phyloP scores from a whole-genome alignment of 2,113 vertebrate species.

The Ammodytes marinus region DNA sequence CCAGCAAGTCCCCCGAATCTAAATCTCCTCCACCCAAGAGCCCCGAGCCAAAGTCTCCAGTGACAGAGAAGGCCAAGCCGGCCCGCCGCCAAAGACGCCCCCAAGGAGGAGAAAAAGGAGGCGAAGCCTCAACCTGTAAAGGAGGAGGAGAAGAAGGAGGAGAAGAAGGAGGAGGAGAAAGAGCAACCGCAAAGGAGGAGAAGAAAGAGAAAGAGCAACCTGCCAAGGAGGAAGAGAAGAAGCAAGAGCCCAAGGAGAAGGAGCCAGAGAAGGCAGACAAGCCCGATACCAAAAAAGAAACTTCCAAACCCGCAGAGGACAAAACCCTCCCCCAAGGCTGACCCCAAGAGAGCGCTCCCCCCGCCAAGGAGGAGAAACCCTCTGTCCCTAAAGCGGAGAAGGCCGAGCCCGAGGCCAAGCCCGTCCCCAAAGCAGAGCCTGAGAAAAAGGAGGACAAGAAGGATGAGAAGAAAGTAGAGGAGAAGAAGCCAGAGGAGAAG shows the following conservation, averaged over 20 bases:
- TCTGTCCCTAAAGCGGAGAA: constrained; percentile 76
- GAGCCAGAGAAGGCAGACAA: constrained; percentile 75
- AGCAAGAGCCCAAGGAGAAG: constrained; percentile 67
- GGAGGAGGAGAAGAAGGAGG: constrained; percentile 69
- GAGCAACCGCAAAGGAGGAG: constrained; percentile 64
- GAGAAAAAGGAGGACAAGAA: constrained; percentile 68
- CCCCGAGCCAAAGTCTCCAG: constrained; percentile 79
- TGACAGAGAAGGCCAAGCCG: constrained; percentile 65
- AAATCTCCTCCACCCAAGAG: constrained; percentile 73
- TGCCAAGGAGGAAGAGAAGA: constrained; percentile 68
- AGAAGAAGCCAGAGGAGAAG: constrained; percentile 77
- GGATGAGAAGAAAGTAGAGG: constrained; percentile 55
- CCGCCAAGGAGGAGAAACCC: constrained; percentile 74
- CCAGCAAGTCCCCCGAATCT: constrained; percentile 65
- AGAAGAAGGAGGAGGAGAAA: constrained; percentile 68
- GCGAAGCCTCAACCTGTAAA: constrained; percentile 56
- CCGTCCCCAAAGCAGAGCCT: constrained; percentile 51
- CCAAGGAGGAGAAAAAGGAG: constrained; percentile 70
- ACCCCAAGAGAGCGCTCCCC: constrained; percentile 58
- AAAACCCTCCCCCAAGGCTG: constrained; percentile 69
- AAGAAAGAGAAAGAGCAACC: constrained; percentile 69
- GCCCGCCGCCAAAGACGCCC: constrained; percentile 51
- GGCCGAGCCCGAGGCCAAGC: constrained; percentile 63
- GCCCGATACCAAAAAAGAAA: constrained; percentile 71
- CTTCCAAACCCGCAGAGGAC: constrained; percentile 68